These are phyloP conservation scores for Parascotia fuliginaria DNA, from an alignment of 2,888 invertebrate species.

Conservation along the genomic window DNA sequence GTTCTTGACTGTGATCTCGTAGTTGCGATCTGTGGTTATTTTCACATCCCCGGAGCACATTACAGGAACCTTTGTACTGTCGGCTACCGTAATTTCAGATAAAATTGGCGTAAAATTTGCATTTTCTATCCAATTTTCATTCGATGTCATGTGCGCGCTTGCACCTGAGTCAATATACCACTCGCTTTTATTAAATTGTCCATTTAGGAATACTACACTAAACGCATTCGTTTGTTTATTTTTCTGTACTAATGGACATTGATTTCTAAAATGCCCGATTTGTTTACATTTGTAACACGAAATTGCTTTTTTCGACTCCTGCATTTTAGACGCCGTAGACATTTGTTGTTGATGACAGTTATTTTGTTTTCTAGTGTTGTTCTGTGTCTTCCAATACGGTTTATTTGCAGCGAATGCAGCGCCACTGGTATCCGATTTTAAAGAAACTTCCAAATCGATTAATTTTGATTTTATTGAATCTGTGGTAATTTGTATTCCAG, in stretches of 20 bases:
- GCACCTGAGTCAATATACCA: neutral
- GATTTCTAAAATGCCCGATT: slow-evolving; percentile 1
- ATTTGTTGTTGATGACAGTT: too few species aligned
- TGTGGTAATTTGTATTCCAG: neutral
- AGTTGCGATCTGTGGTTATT: neutral
- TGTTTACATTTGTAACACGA: slow-evolving; percentile 2
- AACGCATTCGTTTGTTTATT: neutral
- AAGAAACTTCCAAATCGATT: neutral
- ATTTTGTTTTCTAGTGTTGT: too few species aligned
- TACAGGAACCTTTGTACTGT: neutral
- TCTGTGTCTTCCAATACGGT: neutral
- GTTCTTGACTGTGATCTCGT: neutral
- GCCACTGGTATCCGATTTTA: neutral
- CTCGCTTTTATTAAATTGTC: neutral
- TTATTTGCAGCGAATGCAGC: slow-evolving; percentile 1
- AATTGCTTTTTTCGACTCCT: neutral
- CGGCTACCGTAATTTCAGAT: neutral
- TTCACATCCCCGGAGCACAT: neutral
- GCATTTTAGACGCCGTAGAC: neutral
- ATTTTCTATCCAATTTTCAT: neutral
- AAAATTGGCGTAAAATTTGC: neutral
- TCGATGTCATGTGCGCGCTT: neutral
- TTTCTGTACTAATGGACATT: slow-evolving; percentile 4
- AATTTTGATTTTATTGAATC: neutral
- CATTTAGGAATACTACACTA: neutral